Evolutionary conservation across 2,888 invertebrate species (phyloP).

Genomic region (Archips crataeganus): DNA sequence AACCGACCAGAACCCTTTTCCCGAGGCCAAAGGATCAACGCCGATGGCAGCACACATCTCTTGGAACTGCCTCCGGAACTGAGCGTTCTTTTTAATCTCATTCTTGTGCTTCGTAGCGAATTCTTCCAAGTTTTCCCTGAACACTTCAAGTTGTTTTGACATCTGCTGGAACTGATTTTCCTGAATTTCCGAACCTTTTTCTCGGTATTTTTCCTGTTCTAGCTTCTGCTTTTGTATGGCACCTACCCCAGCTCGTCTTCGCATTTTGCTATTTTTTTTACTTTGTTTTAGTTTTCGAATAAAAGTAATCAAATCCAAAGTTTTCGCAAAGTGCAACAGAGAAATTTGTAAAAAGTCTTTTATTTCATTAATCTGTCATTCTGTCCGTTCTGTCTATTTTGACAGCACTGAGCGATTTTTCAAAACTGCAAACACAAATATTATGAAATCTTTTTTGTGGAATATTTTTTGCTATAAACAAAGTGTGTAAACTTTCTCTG

Average conservation of each 20-base stretch:
- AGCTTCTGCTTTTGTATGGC: conserved; percentile 95
- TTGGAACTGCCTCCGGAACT: conserved; percentile 98
- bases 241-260: conserved; percentile 93
- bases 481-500: too few species aligned
- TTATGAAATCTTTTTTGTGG: too few species aligned
- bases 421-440: background rate
- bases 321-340: background rate
- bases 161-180: conserved; percentile 97
- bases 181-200: conserved; percentile 96
- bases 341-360: too few species aligned
- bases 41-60: conserved; percentile 99
- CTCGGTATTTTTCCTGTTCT: conserved; percentile 95
- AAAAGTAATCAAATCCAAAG: conserved; percentile 39
- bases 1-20: conserved; percentile 99
- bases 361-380: too few species aligned
- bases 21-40: conserved; percentile 98
- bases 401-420: background rate
- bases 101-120: conserved; percentile 98
- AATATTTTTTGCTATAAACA: too few species aligned
- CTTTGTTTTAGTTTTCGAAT: background rate
- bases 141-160: conserved; percentile 97
- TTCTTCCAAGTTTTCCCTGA: conserved; percentile 96
- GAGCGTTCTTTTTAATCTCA: conserved; percentile 97
- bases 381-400: background rate
- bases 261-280: conserved; percentile 81